Conservation (phyloP, 2,797 vertebrate genomes). For the Tragopan temminckii region DNA sequence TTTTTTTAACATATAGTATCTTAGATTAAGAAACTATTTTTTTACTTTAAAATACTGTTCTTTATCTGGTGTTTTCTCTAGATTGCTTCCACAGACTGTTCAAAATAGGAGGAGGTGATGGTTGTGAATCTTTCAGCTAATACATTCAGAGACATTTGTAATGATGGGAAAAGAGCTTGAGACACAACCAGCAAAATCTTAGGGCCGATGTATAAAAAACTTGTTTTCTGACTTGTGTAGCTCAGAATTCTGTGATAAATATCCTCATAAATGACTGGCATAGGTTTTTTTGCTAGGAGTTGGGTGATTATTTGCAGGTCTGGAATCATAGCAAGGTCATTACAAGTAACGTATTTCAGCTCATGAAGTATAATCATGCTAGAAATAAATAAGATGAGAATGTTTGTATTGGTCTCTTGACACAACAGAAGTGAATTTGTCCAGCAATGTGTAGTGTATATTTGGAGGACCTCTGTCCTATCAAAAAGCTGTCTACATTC, state of each 20-base stretch:
- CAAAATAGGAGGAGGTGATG: not conserved
- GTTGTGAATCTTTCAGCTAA: not conserved
- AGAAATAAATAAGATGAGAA: not conserved
- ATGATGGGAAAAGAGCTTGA: not conserved
- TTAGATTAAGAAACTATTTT: not conserved
- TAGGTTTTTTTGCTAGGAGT: not conserved
- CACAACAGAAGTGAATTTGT: not conserved
- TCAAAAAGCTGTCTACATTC: not conserved
- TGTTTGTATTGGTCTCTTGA: not conserved
- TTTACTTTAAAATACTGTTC: not conserved
- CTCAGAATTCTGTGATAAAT: not conserved
- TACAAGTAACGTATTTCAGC: not conserved
- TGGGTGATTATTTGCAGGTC: rapidly evolving
- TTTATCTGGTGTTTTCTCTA: not conserved
- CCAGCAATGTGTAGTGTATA: not conserved
- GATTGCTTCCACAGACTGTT: not conserved
- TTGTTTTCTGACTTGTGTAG: not conserved
- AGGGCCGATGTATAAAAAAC: not conserved
- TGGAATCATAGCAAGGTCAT: not conserved
- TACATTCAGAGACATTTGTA: not conserved
- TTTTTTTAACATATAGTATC: not conserved
- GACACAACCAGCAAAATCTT: not conserved
- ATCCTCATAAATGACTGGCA: not conserved
- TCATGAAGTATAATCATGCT: not conserved
- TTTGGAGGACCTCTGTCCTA: not conserved